Conservation (phyloP, 2,113 vertebrate genomes). For the Pygoscelis antarcticus region DNA sequence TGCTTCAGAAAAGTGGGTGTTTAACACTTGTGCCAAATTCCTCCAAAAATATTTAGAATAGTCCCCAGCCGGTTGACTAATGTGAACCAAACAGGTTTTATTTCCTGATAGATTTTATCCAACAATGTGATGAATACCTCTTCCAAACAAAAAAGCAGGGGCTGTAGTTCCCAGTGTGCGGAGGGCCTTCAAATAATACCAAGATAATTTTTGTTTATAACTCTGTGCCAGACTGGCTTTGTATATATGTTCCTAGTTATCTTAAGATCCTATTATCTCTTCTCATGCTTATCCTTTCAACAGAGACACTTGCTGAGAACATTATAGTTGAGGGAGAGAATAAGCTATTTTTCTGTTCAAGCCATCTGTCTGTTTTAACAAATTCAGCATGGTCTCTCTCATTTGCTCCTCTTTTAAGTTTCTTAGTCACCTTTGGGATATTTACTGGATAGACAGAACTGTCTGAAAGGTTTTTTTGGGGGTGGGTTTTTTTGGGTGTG, state of each 20-base stretch:
- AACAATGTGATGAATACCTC: background rate
- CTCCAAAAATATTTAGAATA: conserved; percentile 8
- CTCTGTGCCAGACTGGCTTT: conserved; percentile 12
- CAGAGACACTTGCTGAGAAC: conserved; percentile 40
- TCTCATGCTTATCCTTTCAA: conserved; percentile 44
- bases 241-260: conserved; percentile 17
- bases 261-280: conserved; percentile 47
- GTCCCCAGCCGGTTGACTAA: background rate
- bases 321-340: conserved; percentile 32
- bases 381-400: conserved; percentile 16
- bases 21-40: conserved; percentile 15
- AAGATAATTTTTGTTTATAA: conserved; percentile 16
- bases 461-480: background rate
- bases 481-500: fast-evolving
- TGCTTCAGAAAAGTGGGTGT: conserved; percentile 8
- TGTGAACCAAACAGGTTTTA: background rate
- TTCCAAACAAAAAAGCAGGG: background rate
- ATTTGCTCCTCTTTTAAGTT: conserved; percentile 18
- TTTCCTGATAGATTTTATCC: conserved; percentile 7
- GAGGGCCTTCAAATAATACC: background rate
- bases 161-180: background rate
- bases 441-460: background rate
- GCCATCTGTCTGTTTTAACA: conserved; percentile 46
- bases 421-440: background rate
- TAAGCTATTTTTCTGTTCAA: conserved; percentile 22